Conservation (phyloP, 2,113 vertebrate species). For the Phyllostomus discolor region DNA sequence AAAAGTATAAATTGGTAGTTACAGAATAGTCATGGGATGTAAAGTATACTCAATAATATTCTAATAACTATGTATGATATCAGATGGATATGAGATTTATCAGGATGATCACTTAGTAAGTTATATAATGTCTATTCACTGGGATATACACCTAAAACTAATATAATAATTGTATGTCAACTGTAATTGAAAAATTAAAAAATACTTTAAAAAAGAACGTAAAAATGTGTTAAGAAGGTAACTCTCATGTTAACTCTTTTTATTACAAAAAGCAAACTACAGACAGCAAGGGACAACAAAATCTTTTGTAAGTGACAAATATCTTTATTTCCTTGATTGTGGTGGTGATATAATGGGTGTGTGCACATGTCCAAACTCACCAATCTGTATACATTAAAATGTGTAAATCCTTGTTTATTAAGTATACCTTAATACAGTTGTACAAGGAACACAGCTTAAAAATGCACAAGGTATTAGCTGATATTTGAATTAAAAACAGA, state of each 20-base stretch:
- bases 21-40: background rate
- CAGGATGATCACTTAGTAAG: background rate
- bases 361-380: background rate
- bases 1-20: background rate
- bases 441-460: background rate
- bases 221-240: background rate
- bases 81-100: background rate
- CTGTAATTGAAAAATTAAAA: background rate
- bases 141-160: background rate
- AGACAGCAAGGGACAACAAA: background rate
- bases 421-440: background rate
- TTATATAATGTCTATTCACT: background rate
- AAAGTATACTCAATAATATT: background rate
- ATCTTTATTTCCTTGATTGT: background rate
- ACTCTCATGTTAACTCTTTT: background rate
- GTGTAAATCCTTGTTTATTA: background rate
- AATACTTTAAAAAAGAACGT: background rate
- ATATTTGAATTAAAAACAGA: slow-evolving; percentile 22
- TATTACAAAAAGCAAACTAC: background rate
- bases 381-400: background rate
- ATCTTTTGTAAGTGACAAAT: background rate
- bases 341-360: background rate
- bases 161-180: background rate
- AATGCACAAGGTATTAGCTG: background rate
- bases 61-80: background rate